These are phyloP conservation scores for Ceratina australensis DNA, from an alignment of 1,140 invertebrate species.

Conservation along the genomic window DNA sequence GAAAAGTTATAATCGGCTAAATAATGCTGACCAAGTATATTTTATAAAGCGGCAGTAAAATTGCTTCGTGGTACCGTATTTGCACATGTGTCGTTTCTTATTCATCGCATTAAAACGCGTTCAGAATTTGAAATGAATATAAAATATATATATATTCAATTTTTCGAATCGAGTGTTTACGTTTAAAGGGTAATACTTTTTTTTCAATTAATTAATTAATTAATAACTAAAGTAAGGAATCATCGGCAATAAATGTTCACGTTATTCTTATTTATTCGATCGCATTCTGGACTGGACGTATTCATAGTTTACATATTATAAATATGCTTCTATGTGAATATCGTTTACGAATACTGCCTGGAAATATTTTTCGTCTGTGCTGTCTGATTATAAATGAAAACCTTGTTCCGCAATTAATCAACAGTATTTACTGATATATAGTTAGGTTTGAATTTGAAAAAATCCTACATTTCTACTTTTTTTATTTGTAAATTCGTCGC, in stretches of 20 bases:
- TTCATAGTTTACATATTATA: constrained; percentile 39
- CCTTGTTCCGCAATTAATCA: constrained; percentile 18
- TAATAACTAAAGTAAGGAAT: background rate
- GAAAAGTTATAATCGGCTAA: background rate
- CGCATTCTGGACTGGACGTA: constrained; percentile 30
- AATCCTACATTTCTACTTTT: constrained; percentile 26
- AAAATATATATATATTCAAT: background rate
- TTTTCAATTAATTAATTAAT: constrained; percentile 11
- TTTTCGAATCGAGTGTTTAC: background rate
- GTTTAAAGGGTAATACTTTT: background rate
- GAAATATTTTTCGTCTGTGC: constrained; percentile 33
- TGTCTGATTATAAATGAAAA: constrained; percentile 20
- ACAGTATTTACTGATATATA: constrained; percentile 47
- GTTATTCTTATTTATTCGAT: constrained; percentile 29
- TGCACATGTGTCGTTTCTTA: constrained; percentile 1
- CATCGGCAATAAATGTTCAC: background rate
- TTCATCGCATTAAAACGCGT: background rate
- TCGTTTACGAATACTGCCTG: constrained; percentile 48
- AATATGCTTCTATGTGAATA: too few relatives aligned
- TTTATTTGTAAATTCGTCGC: constrained; percentile 47
- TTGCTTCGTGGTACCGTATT: constrained; percentile 2
- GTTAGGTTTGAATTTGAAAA: constrained; percentile 30
- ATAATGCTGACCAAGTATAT: background rate
- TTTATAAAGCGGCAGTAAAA: constrained; percentile 20
- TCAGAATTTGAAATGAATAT: background rate